Conservation (phyloP, 1,140 invertebrate genomes). For the Schlechtendalia chinensis region DNA sequence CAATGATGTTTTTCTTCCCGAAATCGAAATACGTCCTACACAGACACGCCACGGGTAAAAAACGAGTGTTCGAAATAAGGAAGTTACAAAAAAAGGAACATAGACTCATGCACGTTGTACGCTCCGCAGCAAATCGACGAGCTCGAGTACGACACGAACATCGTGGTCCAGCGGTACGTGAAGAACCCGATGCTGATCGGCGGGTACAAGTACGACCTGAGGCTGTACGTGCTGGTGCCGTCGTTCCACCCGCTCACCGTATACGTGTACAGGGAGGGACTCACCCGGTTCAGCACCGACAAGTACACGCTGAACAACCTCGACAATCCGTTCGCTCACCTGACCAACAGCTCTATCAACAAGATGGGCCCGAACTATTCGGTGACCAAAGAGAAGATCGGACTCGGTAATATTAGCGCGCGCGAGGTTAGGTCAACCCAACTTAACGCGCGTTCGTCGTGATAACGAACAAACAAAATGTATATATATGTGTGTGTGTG, state of each 20-base stretch:
- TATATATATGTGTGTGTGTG: too few species aligned
- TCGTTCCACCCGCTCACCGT: conserved; percentile 78
- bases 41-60: too few species aligned
- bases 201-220: conserved; percentile 83
- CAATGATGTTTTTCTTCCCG: too few species aligned
- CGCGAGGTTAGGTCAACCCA: background rate
- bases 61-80: too few species aligned
- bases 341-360: conserved; percentile 86
- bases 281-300: conserved; percentile 69
- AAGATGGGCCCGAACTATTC: conserved; percentile 75
- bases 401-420: conserved; percentile 62
- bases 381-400: conserved; percentile 75
- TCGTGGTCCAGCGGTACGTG: conserved; percentile 79
- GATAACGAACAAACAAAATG: too few species aligned
- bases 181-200: conserved; percentile 81
- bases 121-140: conserved; percentile 74
- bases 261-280: conserved; percentile 78
- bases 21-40: too few species aligned
- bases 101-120: too few species aligned
- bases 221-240: conserved; percentile 80
- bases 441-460: background rate
- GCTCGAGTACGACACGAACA: conserved; percentile 67
- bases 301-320: conserved; percentile 80
- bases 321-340: conserved; percentile 81
- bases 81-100: too few species aligned